phyloP scores from a whole-genome alignment of 2,113 vertebrate species.

The Onychostruthus taczanowskii region DNA sequence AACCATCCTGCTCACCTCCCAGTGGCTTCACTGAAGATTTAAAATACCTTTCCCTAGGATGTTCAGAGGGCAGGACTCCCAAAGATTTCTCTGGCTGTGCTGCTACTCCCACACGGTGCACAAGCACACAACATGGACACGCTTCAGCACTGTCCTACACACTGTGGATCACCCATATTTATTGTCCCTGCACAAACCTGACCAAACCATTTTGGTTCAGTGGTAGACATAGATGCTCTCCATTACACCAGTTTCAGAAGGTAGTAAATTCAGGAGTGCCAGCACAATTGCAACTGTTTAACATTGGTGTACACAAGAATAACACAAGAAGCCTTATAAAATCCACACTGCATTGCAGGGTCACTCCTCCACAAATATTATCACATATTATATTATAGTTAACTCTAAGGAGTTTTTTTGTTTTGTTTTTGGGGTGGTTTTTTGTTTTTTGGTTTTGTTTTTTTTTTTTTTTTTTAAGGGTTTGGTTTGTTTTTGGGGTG shows the following conservation, averaged over 20 bases:
- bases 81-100: not conserved
- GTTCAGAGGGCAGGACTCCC: not conserved
- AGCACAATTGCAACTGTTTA: not conserved
- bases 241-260: not conserved
- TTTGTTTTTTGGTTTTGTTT: too few species aligned
- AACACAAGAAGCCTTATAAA: not conserved
- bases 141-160: not conserved
- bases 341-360: not conserved
- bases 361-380: not conserved
- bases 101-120: rapidly evolving
- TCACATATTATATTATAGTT: not conserved
- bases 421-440: too few species aligned
- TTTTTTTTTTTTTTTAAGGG: too few species aligned
- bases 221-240: rapidly evolving
- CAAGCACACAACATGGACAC: rapidly evolving
- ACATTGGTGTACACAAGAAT: rapidly evolving
- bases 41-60: not conserved
- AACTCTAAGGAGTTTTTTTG: not conserved
- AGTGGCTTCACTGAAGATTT: not conserved
- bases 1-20: not conserved
- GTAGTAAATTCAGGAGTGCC: not conserved
- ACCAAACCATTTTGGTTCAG: not conserved
- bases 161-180: not conserved
- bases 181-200: not conserved
- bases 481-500: too few species aligned